Base-by-base conservation (phyloP, 2,797 vertebrate genomes). In the Pseudochirops cupreus region DNA sequence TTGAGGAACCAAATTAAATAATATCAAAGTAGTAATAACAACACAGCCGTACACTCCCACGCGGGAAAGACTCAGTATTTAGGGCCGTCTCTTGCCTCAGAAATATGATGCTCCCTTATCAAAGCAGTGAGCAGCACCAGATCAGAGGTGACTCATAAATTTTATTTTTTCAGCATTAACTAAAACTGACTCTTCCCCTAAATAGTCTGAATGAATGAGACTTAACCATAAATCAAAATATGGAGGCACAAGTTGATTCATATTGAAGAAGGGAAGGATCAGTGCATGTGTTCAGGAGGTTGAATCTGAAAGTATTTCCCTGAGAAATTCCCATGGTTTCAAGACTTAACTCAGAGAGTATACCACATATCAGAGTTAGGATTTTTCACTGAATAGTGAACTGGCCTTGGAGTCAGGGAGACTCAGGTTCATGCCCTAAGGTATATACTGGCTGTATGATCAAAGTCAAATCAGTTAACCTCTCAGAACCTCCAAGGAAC, bases 201-300 rank as follows among this genome's bases (percentile, higher is more conserved):
- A 67, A 1, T 92, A 54, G 31, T 52, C 29, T 62, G 39, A 91
- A 28, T 59, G 90, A n/a, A 18, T 95, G 93, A 94, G 56, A 31
- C 46, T 2, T 59, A 59, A 46, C n/a, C 59, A 3, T 93, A 89
- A 94, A 92, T 56, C 21, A 93, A 67, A 93, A 56, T 92, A 92
- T 92, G 67, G 52, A 94, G 92, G 92, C 92, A 74, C 31, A 12
- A 56, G 53, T 92, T 58, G 91, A 39, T 91, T 91, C 91, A 24
- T 3, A 67, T 54, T 95, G 28, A 93, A 87, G 39, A 31, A 93
- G 58, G n/a, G 52, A 82, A 56, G 31, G 9, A 33, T 89, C 28
- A n/a, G n/a, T 59, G 56, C 29, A 91, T 93, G 58, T 91, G 39
- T 13, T 93, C 21, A 29, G 26, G 29, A 28, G 21, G 52, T 55